Percentiles rank a stretch among this genome's conserved stretches.
These are phyloP conservation scores for Nemurella pictetii DNA, from an alignment of 2,888 invertebrate genomes.

Conservation along the genomic window DNA sequence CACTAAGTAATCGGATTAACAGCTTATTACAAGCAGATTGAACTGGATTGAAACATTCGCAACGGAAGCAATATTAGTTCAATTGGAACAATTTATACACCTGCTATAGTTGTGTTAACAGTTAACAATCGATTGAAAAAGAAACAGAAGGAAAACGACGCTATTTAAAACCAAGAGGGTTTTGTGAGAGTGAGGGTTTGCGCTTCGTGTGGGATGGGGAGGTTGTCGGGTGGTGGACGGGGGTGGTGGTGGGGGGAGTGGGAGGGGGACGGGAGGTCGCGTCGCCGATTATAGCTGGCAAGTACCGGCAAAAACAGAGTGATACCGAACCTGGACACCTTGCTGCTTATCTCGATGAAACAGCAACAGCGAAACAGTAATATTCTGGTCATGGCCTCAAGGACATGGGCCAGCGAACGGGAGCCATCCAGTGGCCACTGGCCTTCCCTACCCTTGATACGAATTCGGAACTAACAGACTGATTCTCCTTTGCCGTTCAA, in stretches of 20 bases:
- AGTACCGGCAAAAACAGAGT: not conserved
- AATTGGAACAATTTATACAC: not conserved
- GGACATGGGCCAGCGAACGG: no score
- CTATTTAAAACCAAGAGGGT: not conserved
- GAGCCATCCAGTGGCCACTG: no score
- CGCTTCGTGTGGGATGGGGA: no score
- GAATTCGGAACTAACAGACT: not conserved
- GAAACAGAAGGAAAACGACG: not conserved
- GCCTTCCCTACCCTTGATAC: no score
- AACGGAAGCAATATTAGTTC: not conserved
- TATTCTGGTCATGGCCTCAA: not conserved
- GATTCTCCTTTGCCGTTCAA: not conserved
- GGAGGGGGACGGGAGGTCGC: not conserved
- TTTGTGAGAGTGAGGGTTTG: no score
- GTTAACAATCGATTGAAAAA: not conserved
- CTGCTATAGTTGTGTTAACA: not conserved
- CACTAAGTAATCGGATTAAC: not conserved
- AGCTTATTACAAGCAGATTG: not conserved
- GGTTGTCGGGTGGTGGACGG: not conserved
- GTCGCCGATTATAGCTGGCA: not conserved
- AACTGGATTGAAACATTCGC: not conserved
- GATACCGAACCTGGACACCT: not conserved
- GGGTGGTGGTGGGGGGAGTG: not conserved
- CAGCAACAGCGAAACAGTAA: not conserved
- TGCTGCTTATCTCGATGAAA: not conserved